A percentile compares a stretch with the other conserved stretches of the same genome.
phyloP scores from a whole-genome alignment of 2,113 vertebrate genomes.

The Brachyhypopomus gauderio region DNA sequence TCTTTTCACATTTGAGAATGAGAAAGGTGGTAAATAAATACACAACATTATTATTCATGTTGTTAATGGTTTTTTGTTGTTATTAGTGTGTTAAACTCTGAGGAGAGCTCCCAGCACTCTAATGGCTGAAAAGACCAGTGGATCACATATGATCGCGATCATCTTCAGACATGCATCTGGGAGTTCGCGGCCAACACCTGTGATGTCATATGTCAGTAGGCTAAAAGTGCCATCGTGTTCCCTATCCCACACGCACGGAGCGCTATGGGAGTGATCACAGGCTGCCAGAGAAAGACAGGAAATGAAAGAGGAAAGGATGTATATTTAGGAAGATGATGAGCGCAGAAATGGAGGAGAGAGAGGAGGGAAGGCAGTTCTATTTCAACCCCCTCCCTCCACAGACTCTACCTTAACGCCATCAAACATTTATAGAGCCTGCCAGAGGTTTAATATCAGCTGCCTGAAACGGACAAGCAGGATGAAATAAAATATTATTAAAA shows the following conservation, averaged over 20 bases:
- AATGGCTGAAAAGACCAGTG: neutral
- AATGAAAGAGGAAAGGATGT: slow-evolving; percentile 15
- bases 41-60: neutral
- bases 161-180: neutral
- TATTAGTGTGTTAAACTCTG: too few species aligned
- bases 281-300: neutral
- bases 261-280: too few species aligned
- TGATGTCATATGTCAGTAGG: slow-evolving; percentile 43
- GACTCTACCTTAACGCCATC: slow-evolving; percentile 68
- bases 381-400: slow-evolving; percentile 59
- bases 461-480: slow-evolving; percentile 43
- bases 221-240: slow-evolving; percentile 14
- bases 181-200: slow-evolving; percentile 25
- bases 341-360: too few species aligned
- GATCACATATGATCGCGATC: slow-evolving; percentile 15
- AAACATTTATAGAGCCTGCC: slow-evolving; percentile 67
- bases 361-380: neutral
- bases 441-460: slow-evolving; percentile 69
- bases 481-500: slow-evolving; percentile 20
- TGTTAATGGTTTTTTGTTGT: too few species aligned
- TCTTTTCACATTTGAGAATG: neutral
- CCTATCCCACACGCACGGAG: neutral
- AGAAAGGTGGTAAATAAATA: neutral
- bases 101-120: neutral
- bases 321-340: slow-evolving; percentile 2